Base-by-base conservation (phyloP, 2,888 invertebrate genomes). In the Buathra laborator region DNA sequence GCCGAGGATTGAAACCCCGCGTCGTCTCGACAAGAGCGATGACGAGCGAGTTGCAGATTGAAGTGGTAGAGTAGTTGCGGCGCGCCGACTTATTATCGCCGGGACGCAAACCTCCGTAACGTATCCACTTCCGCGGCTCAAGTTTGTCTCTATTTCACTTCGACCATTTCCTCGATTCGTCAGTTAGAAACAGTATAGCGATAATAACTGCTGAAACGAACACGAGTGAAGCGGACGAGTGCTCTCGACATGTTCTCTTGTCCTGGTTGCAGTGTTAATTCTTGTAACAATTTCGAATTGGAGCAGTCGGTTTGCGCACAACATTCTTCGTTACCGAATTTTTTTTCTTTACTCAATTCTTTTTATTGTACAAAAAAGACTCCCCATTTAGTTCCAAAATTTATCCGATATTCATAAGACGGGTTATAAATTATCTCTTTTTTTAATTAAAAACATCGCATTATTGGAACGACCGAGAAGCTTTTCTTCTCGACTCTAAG, bases 271-370 rank as follows among this genome's bases (percentile, higher is more conserved):
- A 53, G 19, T 19, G 66, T 72, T 71, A 71, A 14, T 77, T 71
- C 46, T 77, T 37, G 10, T 56, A 56, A 71, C 53, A 14, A 6
- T 46, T 64, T 44, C 16, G 14, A 82, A 32, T 56, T 4, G 16
- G 62, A 59, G 37, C 48, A 32, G 46, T 19, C 24, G 48, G 29
- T 71, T 76, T 43, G 19, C 46, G 66, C 71, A 75, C 76, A 64
- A 64, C 24, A 70, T 76, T 70, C 19, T 76, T 81, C 53, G n/a
- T 70, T 29, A 14, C n/a, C 0, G 1, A 9, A 4, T 43, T 43
- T 14, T n/a, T n/a, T 10, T n/a, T 5, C 6, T 29, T 1, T 32
- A 14, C 12, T 56, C 24, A 0, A 3, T 12, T 12, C 10, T 4
- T 1, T 24, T 56, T 24, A 10, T 4, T 1, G 3, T 9, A 19